Evolutionary conservation across 2,888 invertebrate species (phyloP), one percentile per base, ranked within the genome.

Genomic region (Dolomedes plantarius): DNA sequence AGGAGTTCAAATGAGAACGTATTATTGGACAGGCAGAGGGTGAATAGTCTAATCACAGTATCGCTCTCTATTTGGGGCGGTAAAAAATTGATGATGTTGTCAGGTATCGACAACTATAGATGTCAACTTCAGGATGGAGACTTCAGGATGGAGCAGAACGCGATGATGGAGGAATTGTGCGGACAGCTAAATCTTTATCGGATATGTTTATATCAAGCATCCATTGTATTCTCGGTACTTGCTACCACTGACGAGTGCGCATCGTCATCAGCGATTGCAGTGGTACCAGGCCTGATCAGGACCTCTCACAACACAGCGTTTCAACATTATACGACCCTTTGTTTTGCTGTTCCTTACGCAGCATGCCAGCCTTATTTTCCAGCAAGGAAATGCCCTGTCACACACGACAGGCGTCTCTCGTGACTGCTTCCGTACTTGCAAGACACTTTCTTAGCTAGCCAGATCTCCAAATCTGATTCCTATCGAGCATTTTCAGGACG

Each of bases 401-500:
- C 46, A 69, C 19, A 41, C 9, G 65, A 65, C 65, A 23, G 19
- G 19, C 19, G 9, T 23, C n/a, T 65, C 65, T 65, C 65, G 65
- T 19, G 65, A 23, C 65, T 32, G n/a, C 11, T 69, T 69, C 32
- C 36, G 23, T 16, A 69, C 32, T 41, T 69, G 3, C 69, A 32
- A 2, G 16, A 32, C 3, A 39, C 69, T 69, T 39, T 69, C 32
- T 9, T 69, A 69, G 69, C 69, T 23, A 69, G 69, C n/a, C 19
- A 32, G 29, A 1, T 69, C 19, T 13, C 69, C 36, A 13, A 69
- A 69, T 32, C 36, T 69, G 23, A 69, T 69, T 11, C 46, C 11
- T n/a, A 46, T 46, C 16, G 9, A 46, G 16, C 46, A 46, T 46
- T 46, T 46, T 46, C 46, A 16, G n/a, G 46, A 9, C n/a, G 46